These are phyloP conservation scores for Clinocottus analis DNA, from an alignment of 2,113 vertebrate genomes.

Conservation along the genomic window DNA sequence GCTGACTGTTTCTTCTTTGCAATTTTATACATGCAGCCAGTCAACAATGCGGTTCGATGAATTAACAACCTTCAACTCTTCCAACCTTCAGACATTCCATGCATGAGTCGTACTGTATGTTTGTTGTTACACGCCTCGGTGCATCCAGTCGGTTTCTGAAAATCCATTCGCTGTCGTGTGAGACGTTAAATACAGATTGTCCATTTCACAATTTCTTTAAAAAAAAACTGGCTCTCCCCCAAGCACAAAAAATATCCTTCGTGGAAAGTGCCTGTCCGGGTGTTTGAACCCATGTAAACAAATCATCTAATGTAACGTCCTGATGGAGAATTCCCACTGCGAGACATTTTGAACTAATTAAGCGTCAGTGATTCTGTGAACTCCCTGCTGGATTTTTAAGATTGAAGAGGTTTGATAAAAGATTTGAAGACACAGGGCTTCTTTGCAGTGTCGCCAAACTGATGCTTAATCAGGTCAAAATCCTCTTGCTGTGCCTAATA, in stretches of 20 bases:
- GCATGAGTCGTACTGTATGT: constrained; percentile 37
- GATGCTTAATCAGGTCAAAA: constrained; percentile 61
- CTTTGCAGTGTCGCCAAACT: constrained; percentile 15
- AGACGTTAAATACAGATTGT: constrained; percentile 33
- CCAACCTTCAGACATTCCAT: constrained; percentile 53
- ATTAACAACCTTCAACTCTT: constrained; percentile 14
- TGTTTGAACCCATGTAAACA: constrained; percentile 59
- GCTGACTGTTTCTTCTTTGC: constrained; percentile 24
- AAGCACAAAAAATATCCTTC: constrained; percentile 29
- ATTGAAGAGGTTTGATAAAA: constrained; percentile 33
- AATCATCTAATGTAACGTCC: constrained; percentile 42
- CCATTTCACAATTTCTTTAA: background rate
- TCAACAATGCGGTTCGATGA: constrained; percentile 1
- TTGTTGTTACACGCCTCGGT: constrained; percentile 29
- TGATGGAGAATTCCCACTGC: constrained; percentile 36
- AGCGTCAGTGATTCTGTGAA: constrained; percentile 36
- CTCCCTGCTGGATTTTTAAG: constrained; percentile 23
- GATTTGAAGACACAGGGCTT: constrained; percentile 25
- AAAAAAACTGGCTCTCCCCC: constrained; percentile 25
- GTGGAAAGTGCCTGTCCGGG: constrained; percentile 74
- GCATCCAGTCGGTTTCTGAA: constrained; percentile 9
- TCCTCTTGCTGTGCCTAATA: constrained; percentile 37
- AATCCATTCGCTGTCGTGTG: background rate
- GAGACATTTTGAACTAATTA: constrained; percentile 59
- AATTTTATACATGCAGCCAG: constrained; percentile 9